Percentiles rank a stretch among this genome's conserved stretches.
Conservation (phyloP, 2,888 invertebrate species). For the Clusia tigrina region DNA sequence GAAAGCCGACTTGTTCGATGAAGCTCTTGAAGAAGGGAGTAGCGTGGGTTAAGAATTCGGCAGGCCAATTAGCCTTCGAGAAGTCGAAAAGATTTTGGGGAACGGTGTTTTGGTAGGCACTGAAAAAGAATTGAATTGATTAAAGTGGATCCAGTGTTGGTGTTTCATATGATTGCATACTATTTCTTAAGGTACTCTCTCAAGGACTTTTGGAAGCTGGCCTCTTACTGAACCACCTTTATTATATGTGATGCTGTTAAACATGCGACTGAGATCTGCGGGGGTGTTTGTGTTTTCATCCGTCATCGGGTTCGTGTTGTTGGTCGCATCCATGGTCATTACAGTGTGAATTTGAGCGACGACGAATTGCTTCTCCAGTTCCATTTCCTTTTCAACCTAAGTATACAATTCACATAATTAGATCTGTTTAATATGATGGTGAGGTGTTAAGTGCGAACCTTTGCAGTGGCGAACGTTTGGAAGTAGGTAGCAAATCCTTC, state of each 20-base stretch:
- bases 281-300: constrained; percentile 68
- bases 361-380: constrained; percentile 75
- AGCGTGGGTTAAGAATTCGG: constrained; percentile 47
- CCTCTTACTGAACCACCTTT: constrained; percentile 71
- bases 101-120: constrained; percentile 53
- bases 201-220: constrained; percentile 68
- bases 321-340: constrained; percentile 69
- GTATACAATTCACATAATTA: background rate
- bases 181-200: constrained; percentile 66
- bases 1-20: constrained; percentile 74
- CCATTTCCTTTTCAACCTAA: constrained; percentile 72
- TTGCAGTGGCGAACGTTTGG: constrained; percentile 71
- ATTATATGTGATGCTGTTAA: constrained; percentile 73
- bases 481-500: constrained; percentile 78
- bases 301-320: constrained; percentile 69
- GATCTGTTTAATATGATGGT: background rate
- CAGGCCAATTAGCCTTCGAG: constrained; percentile 60
- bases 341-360: constrained; percentile 74
- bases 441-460: constrained; percentile 39
- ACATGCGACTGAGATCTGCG: constrained; percentile 69
- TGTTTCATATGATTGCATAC: constrained; percentile 48
- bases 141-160: background rate
- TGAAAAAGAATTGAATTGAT: constrained; percentile 28
- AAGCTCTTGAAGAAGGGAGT: constrained; percentile 66
- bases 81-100: constrained; percentile 67